Conservation (phyloP, 2,797 vertebrate genomes). For the Diglossa cyanea region DNA sequence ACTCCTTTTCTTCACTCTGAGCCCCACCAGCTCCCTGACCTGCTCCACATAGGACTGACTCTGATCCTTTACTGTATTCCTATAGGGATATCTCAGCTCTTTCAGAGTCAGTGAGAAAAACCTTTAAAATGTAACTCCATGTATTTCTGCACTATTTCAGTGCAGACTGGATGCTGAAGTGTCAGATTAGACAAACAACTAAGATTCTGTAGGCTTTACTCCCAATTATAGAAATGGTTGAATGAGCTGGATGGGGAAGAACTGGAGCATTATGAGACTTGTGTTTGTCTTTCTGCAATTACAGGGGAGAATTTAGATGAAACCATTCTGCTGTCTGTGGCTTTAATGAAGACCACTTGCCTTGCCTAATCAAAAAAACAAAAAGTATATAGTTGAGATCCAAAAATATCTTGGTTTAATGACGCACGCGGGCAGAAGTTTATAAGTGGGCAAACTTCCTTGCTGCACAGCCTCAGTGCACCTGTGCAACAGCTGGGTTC, state of each 20-base stretch:
- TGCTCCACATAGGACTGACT: too few species aligned
- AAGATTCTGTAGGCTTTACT: not conserved
- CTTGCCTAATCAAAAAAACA: constrained; percentile 45
- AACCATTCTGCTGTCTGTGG: constrained; percentile 4
- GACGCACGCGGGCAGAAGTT: constrained; percentile 34
- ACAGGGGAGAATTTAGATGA: constrained; percentile 12
- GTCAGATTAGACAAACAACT: not conserved
- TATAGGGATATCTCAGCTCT: not conserved
- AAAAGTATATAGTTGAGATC: constrained; percentile 31
- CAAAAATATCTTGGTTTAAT: constrained; percentile 51
- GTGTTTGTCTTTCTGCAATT: constrained; percentile 21
- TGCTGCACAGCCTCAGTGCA: constrained; percentile 30
- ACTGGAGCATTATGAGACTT: not conserved
- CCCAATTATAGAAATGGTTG: not conserved
- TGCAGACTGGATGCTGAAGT: not conserved
- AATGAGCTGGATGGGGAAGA: not conserved
- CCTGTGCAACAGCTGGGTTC: constrained; percentile 63
- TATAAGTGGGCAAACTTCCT: constrained; percentile 15
- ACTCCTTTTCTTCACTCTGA: not conserved
- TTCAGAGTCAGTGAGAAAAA: not conserved
- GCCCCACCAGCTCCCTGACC: not conserved
- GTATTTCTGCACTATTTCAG: not conserved
- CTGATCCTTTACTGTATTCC: not conserved
- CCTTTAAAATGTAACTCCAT: not conserved
- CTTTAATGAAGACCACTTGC: constrained; percentile 52